Percentiles rank a stretch among this genome's conserved stretches.
Conservation (phyloP, 2,888 invertebrate species). For the Plebejus argus region DNA sequence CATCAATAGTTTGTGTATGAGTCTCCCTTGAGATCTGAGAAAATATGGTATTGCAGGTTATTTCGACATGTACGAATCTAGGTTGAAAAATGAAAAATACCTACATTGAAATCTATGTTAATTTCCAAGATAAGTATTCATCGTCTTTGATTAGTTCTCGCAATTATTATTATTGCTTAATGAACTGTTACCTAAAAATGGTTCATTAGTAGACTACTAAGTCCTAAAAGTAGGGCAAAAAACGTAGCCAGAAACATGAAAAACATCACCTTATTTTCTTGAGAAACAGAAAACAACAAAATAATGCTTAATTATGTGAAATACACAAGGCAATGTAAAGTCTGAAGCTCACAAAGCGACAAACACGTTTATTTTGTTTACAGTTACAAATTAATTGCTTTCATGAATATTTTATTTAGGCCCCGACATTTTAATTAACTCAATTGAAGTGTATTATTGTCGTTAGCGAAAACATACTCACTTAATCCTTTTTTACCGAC, state of each 20-base stretch:
- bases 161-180: no score
- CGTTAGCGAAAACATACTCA: not conserved
- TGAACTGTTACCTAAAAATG: not conserved
- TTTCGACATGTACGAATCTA: not conserved
- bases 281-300: not conserved
- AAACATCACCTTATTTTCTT: not conserved
- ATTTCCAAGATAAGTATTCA: no score
- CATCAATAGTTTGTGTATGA: constrained; percentile 1
- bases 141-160: no score
- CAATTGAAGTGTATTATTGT: constrained; percentile 1
- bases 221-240: not conserved
- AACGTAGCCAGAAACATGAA: not conserved
- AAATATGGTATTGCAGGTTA: not conserved
- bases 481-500: not conserved
- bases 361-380: not conserved
- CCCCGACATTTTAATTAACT: constrained; percentile 13
- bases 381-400: not conserved
- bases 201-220: not conserved
- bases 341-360: constrained; percentile 3
- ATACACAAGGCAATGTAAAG: not conserved
- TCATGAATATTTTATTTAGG: constrained; percentile 14
- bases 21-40: not conserved
- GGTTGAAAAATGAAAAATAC: not conserved
- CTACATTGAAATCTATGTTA: no score
- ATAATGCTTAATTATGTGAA: not conserved